These are phyloP conservation scores for Microchrysa polita DNA, from an alignment of 2,888 invertebrate species.

Conservation along the genomic window DNA sequence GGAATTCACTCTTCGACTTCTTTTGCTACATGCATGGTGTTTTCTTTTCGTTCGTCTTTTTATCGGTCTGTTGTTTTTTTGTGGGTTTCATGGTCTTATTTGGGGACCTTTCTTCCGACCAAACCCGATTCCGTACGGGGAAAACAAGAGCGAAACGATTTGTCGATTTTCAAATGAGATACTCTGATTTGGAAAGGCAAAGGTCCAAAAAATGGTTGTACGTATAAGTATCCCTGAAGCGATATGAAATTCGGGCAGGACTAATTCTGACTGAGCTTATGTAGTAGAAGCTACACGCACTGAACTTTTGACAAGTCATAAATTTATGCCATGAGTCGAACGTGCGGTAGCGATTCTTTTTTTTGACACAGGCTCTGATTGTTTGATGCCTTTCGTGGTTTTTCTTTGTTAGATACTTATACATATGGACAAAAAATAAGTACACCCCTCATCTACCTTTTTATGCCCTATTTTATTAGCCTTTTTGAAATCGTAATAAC, in stretches of 20 bases:
- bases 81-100: background rate
- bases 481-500: too few species aligned
- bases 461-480: too few species aligned
- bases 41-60: constrained; percentile 9
- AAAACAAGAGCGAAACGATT: constrained; percentile 1
- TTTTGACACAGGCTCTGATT: constrained; percentile 29
- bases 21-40: background rate
- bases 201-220: background rate
- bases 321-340: constrained; percentile 28
- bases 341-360: constrained; percentile 8
- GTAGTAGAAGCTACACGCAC: background rate
- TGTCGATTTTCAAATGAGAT: background rate
- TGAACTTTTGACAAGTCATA: constrained; percentile 43
- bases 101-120: background rate
- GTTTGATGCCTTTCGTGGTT: too few species aligned
- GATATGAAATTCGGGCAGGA: constrained; percentile 1
- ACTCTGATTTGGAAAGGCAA: constrained; percentile 12
- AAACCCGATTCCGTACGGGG: constrained; percentile 8
- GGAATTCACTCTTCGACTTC: constrained; percentile 11
- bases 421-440: too few species aligned
- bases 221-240: background rate
- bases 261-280: too few species aligned
- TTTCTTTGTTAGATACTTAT: too few species aligned
- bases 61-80: constrained; percentile 3
- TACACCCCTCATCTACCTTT: too few species aligned